phyloP scores from a whole-genome alignment of 2,113 vertebrate genomes.

The Nothocercus nigrocapillus region DNA sequence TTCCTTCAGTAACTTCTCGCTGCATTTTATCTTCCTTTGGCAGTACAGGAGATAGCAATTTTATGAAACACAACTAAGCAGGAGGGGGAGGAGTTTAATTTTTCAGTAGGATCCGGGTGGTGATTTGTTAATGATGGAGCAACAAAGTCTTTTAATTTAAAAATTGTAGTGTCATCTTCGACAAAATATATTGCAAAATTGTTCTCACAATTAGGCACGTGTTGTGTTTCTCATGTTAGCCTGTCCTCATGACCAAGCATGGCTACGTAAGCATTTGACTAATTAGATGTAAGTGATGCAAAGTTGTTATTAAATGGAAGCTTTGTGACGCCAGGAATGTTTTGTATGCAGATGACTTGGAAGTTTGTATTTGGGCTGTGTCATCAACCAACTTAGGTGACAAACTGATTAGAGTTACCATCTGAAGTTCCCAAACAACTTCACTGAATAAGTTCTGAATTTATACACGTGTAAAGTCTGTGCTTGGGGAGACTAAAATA shows the following conservation, averaged over 20 bases:
- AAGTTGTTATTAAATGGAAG: background rate
- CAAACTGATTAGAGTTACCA: background rate
- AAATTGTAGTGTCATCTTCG: background rate
- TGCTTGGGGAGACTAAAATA: background rate
- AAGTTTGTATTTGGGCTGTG: background rate
- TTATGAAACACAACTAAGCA: background rate
- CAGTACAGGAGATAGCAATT: background rate
- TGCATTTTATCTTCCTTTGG: background rate
- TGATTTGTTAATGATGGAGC: background rate
- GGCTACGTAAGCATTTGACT: background rate
- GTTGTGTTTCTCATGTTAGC: rapidly evolving
- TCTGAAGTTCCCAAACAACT: background rate
- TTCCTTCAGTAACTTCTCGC: background rate
- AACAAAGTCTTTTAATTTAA: background rate
- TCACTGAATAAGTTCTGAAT: background rate
- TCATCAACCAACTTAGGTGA: background rate
- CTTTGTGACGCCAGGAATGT: background rate
- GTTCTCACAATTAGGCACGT: rapidly evolving
- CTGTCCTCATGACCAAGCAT: rapidly evolving
- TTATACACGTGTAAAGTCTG: rapidly evolving
- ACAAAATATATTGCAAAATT: background rate
- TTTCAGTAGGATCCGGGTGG: background rate
- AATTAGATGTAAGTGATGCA: background rate
- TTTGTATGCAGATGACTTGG: background rate
- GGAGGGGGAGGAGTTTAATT: background rate